Evolutionary conservation across 2,113 vertebrate species (phyloP), one percentile per base, ranked within the genome.

Genomic region (Cricetomys ansorgei): DNA sequence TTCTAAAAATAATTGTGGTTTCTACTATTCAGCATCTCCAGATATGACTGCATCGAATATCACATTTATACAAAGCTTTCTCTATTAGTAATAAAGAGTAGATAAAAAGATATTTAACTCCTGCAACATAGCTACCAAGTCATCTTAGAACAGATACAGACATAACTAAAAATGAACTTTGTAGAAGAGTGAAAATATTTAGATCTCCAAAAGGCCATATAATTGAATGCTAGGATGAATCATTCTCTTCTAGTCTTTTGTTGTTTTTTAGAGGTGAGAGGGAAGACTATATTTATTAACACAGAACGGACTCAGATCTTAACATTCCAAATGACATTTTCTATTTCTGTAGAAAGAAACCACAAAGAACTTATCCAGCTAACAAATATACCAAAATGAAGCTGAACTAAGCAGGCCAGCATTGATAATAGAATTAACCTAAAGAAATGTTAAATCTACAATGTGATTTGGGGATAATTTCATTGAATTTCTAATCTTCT

Each of bases 401-500:
- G 93, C 88, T 93, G 96, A 97, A 98, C 95, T 91, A 97, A 97
- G 90, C 73, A 97, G 96, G 88, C 69, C 83, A 96, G 75, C 88
- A 98, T 9, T 98, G 97, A 98, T 98, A 98, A 95, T 34, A 97
- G 93, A 98, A 98, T 98, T 98, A 98, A 91, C 80, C 48, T 97
- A 98, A 98, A 98, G 97, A 89, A 98, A 98, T 98, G 97, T 96
- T 97, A 98, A 98, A 98, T 98, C 96, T 98, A 96, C 89, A 98
- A 85, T 7, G 88, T 95, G 98, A 98, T 98, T 98, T 98, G 85
- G 97, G 97, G 96, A 98, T 98, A 98, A 98, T 98, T 98, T 98
- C 95, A 98, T 98, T 93, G 97, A 98, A 98, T 98, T 98, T 95
- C 75, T 97, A 92, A 98, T 98, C 91, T 96, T 98, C 94, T 98